Evolutionary conservation across 2,888 invertebrate genomes (phyloP), one percentile per base, ranked within the genome.

Genomic region (Andrena marginata): DNA sequence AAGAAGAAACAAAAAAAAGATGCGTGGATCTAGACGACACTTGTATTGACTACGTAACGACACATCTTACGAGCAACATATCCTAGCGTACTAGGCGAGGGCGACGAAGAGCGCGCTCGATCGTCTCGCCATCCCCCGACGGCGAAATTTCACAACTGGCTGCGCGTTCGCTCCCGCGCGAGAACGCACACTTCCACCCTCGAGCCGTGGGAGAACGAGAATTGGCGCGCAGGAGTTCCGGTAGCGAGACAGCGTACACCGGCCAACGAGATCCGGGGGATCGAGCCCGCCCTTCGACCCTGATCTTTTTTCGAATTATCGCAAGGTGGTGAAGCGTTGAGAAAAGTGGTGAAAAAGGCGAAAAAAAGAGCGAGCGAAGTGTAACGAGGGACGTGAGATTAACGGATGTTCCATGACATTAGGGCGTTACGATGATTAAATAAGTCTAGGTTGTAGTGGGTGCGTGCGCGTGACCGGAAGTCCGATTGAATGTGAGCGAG

Each of bases 61-160:
- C 90, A 91, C 89, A 90, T 92, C 91, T 92, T 91, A 92, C 90
- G 91, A 93, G 89, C 92, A 93, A 93, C 93, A 93, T 93, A 93
- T 93, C 93, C 92, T 93, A 93, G 93, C 90, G 89, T 93, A 86
- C 88, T 90, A 89, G 88, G 89, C 90, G 89, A 85, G 87, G 87
- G 87, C 87, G 87, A 88, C 87, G 42, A 59, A 31, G n/a, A 29
- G 48, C 20, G 59, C 16, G 42, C 8, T 20, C 13, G 31, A 8
- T n/a, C 29, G 23, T 87, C 73, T 42, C 65, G 60, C 20, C 59
- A 76, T 79, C 68, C 81, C 42, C 65, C 13, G 16, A 2, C 49
- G 64, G 23, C 54, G 64, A 13, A 42, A 1, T 5, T 42, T 42
- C 42, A 42, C 13, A 42, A 16, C 42, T 5, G 42, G 13, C 42